phyloP scores from a whole-genome alignment of 30 jellyfish, hydroid and myxozoan species.

The Chironex yamaguchii region DNA sequence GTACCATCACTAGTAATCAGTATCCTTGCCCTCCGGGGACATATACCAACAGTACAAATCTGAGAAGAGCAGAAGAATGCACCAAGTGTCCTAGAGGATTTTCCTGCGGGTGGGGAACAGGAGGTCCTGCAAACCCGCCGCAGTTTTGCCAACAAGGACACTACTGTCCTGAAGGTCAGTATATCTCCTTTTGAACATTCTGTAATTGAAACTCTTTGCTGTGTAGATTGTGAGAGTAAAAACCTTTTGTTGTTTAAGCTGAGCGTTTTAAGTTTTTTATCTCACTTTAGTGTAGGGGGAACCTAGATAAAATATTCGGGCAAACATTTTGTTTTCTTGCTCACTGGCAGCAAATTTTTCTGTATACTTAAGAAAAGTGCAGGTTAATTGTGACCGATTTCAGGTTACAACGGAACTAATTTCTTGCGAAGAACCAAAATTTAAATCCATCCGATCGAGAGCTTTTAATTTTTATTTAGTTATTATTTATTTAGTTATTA shows the following conservation, averaged over 20 bases:
- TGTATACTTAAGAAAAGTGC: no score
- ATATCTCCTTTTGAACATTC: not conserved
- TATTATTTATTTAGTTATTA: no score
- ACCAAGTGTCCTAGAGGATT: conserved; percentile 88
- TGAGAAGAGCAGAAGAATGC: conserved; percentile 89
- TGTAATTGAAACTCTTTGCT: no score
- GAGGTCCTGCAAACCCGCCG: conserved; percentile 87
- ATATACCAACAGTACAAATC: conserved; percentile 84
- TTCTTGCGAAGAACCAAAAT: no score
- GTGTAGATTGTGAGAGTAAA: no score
- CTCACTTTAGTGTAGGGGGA: not conserved
- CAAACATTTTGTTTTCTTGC: not conserved
- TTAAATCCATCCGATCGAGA: no score
- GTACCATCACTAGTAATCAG: conserved; percentile 82
- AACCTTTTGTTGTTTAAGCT: no score
- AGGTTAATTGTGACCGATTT: no score
- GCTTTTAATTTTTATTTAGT: no score
- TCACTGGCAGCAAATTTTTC: not conserved
- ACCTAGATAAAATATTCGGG: not conserved
- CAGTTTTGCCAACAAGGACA: conserved; percentile 93
- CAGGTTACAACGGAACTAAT: no score
- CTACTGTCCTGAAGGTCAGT: conserved; percentile 89
- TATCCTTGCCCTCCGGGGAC: conserved; percentile 97
- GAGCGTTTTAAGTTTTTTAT: not conserved
- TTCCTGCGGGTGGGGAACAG: conserved; percentile 97